Base-by-base conservation (phyloP, 92 coral and sea anemone genomes). In the Parazoanthus swiftii region DNA sequence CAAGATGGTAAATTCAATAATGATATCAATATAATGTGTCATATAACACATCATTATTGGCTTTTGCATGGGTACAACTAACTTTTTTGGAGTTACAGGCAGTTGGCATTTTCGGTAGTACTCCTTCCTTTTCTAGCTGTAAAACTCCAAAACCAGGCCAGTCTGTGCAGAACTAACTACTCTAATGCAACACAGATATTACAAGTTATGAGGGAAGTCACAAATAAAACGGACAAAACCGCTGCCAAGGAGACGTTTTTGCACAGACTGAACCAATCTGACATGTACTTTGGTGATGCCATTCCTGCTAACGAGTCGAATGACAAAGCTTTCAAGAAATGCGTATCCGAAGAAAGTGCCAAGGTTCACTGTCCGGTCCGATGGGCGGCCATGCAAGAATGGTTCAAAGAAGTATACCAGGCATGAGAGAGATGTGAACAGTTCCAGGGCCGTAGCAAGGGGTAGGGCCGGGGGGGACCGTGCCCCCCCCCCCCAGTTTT, bases 311-410 rank as follows among this genome's bases (percentile, higher is more conserved):
- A 92, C 89, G 98, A 96, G 86, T 95, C 98, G 4, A 88, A 86
- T 8, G 88, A 92, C 74, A 59, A 77, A 4, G 98, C 98, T 1
- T 91, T 89, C 88, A 84, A 89, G 67, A 88, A 85, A 21, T 96
- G 98, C 67, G 67, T 77, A 16, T 88, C 93, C 36, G 85, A 86
- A 39, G 78, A 72, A 63, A 93, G 89, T 8, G 98, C 98, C 5
- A 88, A 86, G 81, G 90, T 76, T 77, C 35, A 91, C 77, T 95
- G 98, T 51, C 98, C 98, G n/a, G 91, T 79, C 3, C 90, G 98
- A 42, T 96, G 98, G 98, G 80, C 79, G 2, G 98, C 98, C 48
- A 96, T 96, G 98, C 89, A 91, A 54, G 92, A 91, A 42, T 93
- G 98, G 98, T 90, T 95, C 79, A 58, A 92, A 3, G 92, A 94